A percentile compares a stretch with the other conserved stretches of the same genome.
Conservation (phyloP, 2,888 invertebrate species). For the Melinopterus prodromus region DNA sequence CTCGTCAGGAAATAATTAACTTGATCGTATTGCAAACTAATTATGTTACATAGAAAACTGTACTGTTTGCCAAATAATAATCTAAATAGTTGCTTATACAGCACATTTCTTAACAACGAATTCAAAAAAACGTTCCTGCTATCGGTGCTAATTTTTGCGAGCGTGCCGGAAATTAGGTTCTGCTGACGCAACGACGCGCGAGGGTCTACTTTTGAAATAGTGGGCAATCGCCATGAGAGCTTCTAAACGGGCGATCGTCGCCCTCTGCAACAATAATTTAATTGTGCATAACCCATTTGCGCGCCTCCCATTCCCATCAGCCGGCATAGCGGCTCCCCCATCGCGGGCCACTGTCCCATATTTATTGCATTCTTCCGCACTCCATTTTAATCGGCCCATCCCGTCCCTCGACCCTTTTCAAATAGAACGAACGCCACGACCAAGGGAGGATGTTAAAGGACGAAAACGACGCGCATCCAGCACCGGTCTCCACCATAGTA, state of each 20-base stretch:
- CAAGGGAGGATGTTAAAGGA: neutral
- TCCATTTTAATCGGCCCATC: conserved; percentile 11
- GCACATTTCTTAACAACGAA: too few species aligned
- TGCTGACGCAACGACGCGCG: too few species aligned
- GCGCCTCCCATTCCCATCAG: conserved; percentile 26
- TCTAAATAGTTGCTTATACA: too few species aligned
- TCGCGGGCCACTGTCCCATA: conserved; percentile 13
- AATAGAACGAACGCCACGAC: neutral
- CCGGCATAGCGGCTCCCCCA: neutral
- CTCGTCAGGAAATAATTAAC: too few species aligned
- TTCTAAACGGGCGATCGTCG: neutral
- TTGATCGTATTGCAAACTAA: too few species aligned
- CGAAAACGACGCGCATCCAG: neutral
- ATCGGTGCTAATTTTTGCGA: neutral
- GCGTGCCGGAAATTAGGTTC: neutral
- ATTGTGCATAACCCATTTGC: conserved; percentile 38
- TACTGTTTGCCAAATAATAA: too few species aligned
- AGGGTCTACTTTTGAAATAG: neutral
- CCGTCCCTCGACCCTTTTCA: neutral
- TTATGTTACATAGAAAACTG: too few species aligned
- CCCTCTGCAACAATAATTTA: conserved; percentile 15
- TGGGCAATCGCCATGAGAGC: neutral
- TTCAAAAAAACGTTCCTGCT: too few species aligned
- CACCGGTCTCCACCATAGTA: neutral
- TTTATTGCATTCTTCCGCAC: conserved; percentile 25